Evolutionary conservation across 2,888 invertebrate genomes (phyloP), one percentile per base, ranked within the genome.

Genomic region (Caenorhabditis sp.): DNA sequence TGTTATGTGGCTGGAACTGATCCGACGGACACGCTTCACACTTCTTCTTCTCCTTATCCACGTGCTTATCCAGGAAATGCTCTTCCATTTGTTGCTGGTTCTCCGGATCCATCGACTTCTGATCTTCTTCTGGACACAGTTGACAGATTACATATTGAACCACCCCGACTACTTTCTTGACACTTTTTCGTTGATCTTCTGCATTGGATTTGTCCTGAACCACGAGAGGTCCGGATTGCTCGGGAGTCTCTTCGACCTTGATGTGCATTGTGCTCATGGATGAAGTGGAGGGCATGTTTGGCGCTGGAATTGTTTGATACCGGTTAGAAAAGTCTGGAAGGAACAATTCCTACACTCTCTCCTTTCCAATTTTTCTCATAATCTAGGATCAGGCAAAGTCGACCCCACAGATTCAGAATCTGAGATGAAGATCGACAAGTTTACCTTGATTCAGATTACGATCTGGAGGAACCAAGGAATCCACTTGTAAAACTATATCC

Each of bases 41-140:
- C 22, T 84, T 74, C 41, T 66, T 80, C 51, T 86, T 87, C 49
- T 84, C 85, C 22, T 89, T 85, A 51, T 89, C 89, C n/a, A 87
- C 85, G 51, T 88, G 88, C 56, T 85, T 82, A 38, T 77, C 72
- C n/a, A 86, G 66, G 24, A 88, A 86, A 61, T 87, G 86, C 7
- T 84, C 82, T 49, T 85, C 82, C 86, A 88, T 87, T 54, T 86
- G 83, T 19, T 86, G 73, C 35, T 82, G 68, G 63, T 86, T 85
- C 12, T 76, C 70, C 2, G 86, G 28, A 63, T 79, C 83, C 64
- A 70, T 79, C n/a, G 74, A 58, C 31, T 84, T 84, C 8, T 85
- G 82, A 12, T 87, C 86, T 22, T 89, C 80, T 80, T 89, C 89
- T 7, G 88, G 88, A 82, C 89, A 89, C 14, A 89, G 51, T n/a